Evolutionary conservation across 2,113 vertebrate genomes (phyloP).

Genomic region (Dendropsophus ebraccatus): DNA sequence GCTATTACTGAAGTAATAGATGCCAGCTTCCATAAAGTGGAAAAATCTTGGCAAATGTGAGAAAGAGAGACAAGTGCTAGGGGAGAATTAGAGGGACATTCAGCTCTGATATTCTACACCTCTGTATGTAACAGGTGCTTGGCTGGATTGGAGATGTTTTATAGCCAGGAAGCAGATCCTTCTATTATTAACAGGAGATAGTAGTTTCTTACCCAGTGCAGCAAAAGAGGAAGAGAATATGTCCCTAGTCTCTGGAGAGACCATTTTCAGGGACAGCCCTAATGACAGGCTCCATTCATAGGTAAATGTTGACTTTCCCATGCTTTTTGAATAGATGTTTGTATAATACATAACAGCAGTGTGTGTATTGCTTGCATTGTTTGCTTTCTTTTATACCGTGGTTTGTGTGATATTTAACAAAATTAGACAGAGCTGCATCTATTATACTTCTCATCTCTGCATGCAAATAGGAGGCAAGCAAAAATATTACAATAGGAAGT

Average conservation of each 20-base stretch:
- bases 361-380: not conserved
- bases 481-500: not conserved
- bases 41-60: conserved; percentile 18
- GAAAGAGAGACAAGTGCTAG: not conserved
- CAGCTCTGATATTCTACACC: not conserved
- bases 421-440: not conserved
- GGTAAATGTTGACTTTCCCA: conserved; percentile 34
- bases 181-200: not conserved
- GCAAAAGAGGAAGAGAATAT: not conserved
- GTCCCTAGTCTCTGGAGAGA: not conserved
- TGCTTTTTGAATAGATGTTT: conserved; percentile 1
- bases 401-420: not conserved
- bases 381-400: not conserved
- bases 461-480: not conserved
- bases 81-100: conserved; percentile 12
- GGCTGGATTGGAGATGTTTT: not conserved
- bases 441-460: not conserved
- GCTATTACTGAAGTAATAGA: conserved; percentile 52
- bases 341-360: not conserved
- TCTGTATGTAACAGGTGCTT: not conserved
- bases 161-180: not conserved
- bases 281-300: not conserved
- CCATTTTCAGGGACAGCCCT: not conserved
- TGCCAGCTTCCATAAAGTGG: conserved; percentile 21
- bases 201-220: not conserved